phyloP scores from a whole-genome alignment of 2,888 invertebrate species.

The Siphlonurus alternatus region DNA sequence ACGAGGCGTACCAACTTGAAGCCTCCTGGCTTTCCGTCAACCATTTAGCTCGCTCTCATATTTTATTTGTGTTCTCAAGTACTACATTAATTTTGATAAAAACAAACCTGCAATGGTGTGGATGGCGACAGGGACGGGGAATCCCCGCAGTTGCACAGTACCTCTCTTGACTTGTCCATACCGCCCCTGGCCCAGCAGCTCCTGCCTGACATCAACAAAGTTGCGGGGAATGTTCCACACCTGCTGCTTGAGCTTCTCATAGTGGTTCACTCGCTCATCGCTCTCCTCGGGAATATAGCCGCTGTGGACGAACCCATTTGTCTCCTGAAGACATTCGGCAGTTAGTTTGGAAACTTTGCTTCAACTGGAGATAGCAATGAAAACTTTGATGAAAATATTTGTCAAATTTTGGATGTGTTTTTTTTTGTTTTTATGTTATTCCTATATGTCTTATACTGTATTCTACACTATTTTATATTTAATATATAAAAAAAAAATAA shows the following conservation, averaged over 20 bases:
- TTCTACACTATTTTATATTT: no score
- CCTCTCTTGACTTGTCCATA: constrained; percentile 65
- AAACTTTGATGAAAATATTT: no score
- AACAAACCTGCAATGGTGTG: constrained; percentile 41
- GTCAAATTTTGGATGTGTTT: no score
- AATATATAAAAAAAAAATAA: no score
- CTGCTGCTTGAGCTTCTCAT: constrained; percentile 55
- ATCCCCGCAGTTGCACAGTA: constrained; percentile 42
- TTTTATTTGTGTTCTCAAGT: no score
- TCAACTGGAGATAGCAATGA: no score
- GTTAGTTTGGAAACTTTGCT: constrained; percentile 10
- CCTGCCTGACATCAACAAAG: constrained; percentile 49
- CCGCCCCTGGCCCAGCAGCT: constrained; percentile 52
- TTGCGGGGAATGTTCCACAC: constrained; percentile 58
- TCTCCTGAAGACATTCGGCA: constrained; percentile 38
- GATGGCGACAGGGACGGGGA: constrained; percentile 35
- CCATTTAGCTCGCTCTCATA: no score
- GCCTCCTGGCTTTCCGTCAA: no score
- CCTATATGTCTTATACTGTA: no score
- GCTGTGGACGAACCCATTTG: constrained; percentile 33
- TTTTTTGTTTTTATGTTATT: no score
- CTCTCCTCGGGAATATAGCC: constrained; percentile 60
- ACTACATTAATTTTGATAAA: no score
- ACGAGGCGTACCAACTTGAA: no score
- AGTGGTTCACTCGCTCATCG: constrained; percentile 42